These are phyloP conservation scores for Heterotilapia buettikoferi DNA, from an alignment of 2,113 vertebrate genomes.

Conservation along the genomic window DNA sequence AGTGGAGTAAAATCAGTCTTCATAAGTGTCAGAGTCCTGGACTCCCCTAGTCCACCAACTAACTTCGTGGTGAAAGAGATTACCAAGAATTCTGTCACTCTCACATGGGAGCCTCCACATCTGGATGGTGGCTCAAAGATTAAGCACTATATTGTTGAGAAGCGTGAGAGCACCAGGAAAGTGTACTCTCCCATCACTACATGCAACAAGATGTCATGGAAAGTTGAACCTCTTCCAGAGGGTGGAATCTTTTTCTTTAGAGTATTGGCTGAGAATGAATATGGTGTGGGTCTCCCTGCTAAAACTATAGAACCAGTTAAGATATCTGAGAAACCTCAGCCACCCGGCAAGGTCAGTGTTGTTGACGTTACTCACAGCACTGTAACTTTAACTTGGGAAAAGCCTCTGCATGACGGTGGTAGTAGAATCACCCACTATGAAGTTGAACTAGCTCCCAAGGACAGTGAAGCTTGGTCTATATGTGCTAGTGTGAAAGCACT, in stretches of 20 bases:
- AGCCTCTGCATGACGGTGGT: slow-evolving; percentile 92
- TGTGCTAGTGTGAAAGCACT: slow-evolving; percentile 87
- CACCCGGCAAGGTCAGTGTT: slow-evolving; percentile 92
- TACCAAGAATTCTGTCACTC: slow-evolving; percentile 88
- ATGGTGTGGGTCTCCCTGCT: slow-evolving; percentile 87
- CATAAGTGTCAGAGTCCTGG: slow-evolving; percentile 90
- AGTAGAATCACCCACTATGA: slow-evolving; percentile 92
- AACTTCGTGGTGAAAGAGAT: slow-evolving; percentile 91
- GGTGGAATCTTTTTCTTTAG: slow-evolving; percentile 92
- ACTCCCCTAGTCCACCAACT: slow-evolving; percentile 89
- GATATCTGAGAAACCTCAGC: slow-evolving; percentile 94
- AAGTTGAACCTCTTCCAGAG: slow-evolving; percentile 89
- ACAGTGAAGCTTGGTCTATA: slow-evolving; percentile 87
- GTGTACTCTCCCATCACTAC: slow-evolving; percentile 90
- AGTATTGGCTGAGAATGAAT: slow-evolving; percentile 93
- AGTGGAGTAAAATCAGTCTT: slow-evolving; percentile 94
- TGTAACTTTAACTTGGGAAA: slow-evolving; percentile 88
- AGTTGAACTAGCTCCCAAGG: slow-evolving; percentile 91
- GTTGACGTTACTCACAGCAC: slow-evolving; percentile 88
- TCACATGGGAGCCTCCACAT: slow-evolving; percentile 93
- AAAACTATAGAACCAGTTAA: slow-evolving; percentile 88
- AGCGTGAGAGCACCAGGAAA: slow-evolving; percentile 94
- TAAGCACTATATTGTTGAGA: slow-evolving; percentile 95
- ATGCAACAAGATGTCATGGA: slow-evolving; percentile 93
- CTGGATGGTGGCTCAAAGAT: slow-evolving; percentile 95